Percentiles rank a stretch among this genome's conserved stretches.
Conservation (phyloP, 2,888 invertebrate genomes). For the Sisyra nigra region DNA sequence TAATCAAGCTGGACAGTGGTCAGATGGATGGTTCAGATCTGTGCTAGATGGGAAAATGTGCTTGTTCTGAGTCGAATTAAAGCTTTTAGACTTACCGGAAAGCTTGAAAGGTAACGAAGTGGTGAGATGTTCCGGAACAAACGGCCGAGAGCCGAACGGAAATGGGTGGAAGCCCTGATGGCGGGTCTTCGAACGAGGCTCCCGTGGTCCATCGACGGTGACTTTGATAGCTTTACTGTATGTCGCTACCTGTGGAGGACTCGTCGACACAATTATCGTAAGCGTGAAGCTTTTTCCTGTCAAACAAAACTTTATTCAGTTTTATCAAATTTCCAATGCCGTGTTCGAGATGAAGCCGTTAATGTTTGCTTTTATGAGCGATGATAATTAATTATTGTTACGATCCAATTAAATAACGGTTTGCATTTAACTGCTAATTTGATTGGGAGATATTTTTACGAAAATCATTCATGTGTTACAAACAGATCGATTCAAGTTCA, state of each 20-base stretch:
- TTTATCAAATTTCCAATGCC: too few species aligned
- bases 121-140: slow-evolving; percentile 65
- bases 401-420: too few species aligned
- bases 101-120: slow-evolving; percentile 69
- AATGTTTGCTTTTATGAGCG: too few species aligned
- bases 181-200: slow-evolving; percentile 85
- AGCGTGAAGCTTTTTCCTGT: slow-evolving; percentile 94
- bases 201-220: slow-evolving; percentile 96
- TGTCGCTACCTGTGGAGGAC: slow-evolving; percentile 91
- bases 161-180: slow-evolving; percentile 82
- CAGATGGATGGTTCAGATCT: too few species aligned
- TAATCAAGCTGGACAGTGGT: too few species aligned
- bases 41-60: too few species aligned
- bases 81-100: slow-evolving; percentile 44
- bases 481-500: too few species aligned
- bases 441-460: too few species aligned
- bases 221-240: slow-evolving; percentile 98
- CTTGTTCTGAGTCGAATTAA: neutral
- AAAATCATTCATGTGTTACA: too few species aligned
- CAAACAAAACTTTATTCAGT: slow-evolving; percentile 15
- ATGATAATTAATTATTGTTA: too few species aligned
- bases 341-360: too few species aligned
- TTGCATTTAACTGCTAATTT: too few species aligned
- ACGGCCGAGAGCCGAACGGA: slow-evolving; percentile 70
- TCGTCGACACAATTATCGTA: slow-evolving; percentile 86